phyloP scores from a whole-genome alignment of 2,888 invertebrate genomes.

The Orchesella flavescens region DNA sequence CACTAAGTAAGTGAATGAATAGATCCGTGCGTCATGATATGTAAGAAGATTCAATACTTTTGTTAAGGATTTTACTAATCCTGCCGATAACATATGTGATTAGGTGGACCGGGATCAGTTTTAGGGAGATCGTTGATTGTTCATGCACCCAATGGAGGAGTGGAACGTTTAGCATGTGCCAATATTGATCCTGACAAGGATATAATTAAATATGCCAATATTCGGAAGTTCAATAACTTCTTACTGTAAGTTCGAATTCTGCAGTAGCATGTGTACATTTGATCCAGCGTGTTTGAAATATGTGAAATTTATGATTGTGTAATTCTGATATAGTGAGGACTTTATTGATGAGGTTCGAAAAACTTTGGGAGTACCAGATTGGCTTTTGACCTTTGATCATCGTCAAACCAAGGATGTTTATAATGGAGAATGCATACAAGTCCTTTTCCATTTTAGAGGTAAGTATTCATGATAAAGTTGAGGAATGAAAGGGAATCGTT shows the following conservation, averaged over 20 bases:
- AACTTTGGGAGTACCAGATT: constrained; percentile 90
- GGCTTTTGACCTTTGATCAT: constrained; percentile 90
- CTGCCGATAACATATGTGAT: background rate
- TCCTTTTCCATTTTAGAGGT: constrained; percentile 89
- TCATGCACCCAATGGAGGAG: constrained; percentile 82
- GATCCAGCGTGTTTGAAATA: background rate
- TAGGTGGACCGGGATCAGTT: constrained; percentile 82
- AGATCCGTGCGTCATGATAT: background rate
- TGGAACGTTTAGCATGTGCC: constrained; percentile 88
- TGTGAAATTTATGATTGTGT: background rate
- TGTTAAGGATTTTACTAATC: too few species aligned
- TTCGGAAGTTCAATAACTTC: constrained; percentile 90
- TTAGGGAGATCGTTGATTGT: constrained; percentile 90
- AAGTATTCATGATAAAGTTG: constrained; percentile 37
- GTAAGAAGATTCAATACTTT: too few species aligned
- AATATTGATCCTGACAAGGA: constrained; percentile 93
- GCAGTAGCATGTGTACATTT: background rate
- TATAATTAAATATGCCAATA: constrained; percentile 90
- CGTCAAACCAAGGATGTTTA: constrained; percentile 86
- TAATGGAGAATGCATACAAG: constrained; percentile 86
- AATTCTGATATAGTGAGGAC: constrained; percentile 80
- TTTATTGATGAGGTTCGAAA: constrained; percentile 87
- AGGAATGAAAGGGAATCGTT: background rate
- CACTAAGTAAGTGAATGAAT: constrained; percentile 77
- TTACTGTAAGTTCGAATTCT: constrained; percentile 81